Evolutionary conservation across 2,113 vertebrate species (phyloP), one percentile per base, ranked within the genome.

Genomic region (Nicator chloris): DNA sequence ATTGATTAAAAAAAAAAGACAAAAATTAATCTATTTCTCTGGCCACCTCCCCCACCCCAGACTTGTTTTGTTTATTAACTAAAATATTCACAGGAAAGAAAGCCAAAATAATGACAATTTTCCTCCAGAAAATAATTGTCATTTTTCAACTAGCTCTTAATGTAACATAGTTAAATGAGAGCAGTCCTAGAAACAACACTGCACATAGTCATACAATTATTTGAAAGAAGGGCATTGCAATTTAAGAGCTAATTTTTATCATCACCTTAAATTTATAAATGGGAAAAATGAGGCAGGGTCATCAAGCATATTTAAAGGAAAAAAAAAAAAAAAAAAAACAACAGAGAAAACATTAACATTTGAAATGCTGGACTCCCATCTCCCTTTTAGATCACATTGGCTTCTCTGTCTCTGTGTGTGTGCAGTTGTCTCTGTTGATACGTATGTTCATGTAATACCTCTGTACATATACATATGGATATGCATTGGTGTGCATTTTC

Each of bases 91-190:
- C 44, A 75, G 31, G 47, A 93, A 96, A 91, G 65, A 77, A 86
- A 88, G 56, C 59, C 64, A 94, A 93, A 97, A 86, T 84, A 93
- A 97, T 81, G 72, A 86, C 50, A 88, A 45, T 88, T 92, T 94
- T 90, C 45, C 42, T 54, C 75, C 15, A 11, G 87, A 93, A 92
- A 92, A 76, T 93, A 91, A 88, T 90, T 80, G 64, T 60, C 13
- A 80, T 94, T 96, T 95, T 93, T 94, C 76, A 90, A 90, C 61
- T 40, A 86, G 66, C 75, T 85, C 54, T 70, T 90, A 91, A 77
- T 77, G 33, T 54, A 95, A 82, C 70, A 60, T 27, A 76, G 66
- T 73, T 91, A 93, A 91, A 80, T 94, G 86, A 85, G 66, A 92
- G n/a, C 83, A 91, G 71, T 71, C 49, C 35, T 69, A 65, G 33